phyloP scores from a whole-genome alignment of 2,888 invertebrate species.

The Harmothoe impar region DNA sequence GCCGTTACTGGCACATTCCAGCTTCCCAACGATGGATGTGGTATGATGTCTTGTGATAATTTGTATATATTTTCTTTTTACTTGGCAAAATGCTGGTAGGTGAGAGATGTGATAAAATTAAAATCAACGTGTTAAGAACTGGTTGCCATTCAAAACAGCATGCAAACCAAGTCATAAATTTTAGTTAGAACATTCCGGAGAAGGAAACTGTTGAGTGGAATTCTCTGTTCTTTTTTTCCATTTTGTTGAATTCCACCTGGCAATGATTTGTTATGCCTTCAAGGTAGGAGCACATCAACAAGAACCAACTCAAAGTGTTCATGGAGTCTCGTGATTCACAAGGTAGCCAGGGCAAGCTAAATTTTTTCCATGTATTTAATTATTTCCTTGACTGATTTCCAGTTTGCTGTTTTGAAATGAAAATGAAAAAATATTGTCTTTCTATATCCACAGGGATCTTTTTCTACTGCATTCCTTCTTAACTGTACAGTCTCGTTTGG shows the following conservation, averaged over 20 bases:
- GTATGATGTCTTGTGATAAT: constrained; percentile 46
- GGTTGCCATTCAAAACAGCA: constrained; percentile 59
- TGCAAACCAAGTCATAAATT: constrained; percentile 55
- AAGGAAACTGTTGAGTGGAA: constrained; percentile 25
- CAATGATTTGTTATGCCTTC: not conserved
- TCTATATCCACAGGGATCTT: constrained; percentile 21
- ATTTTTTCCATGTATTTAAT: not conserved
- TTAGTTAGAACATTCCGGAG: constrained; percentile 38
- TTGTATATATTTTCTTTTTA: constrained; percentile 19
- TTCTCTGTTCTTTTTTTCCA: not conserved
- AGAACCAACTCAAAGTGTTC: constrained; percentile 3
- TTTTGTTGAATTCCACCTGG: not conserved
- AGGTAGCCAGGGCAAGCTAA: not conserved
- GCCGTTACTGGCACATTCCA: constrained; percentile 16
- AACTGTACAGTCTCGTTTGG: constrained; percentile 34
- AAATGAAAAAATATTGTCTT: constrained; percentile 43
- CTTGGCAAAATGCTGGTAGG: constrained; percentile 35
- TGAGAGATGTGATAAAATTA: constrained; percentile 59
- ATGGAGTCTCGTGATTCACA: not conserved
- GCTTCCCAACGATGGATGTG: constrained; percentile 40
- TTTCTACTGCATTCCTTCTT: constrained; percentile 58
- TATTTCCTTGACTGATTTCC: constrained; percentile 14
- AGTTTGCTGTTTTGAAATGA: constrained; percentile 51
- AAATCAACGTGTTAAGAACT: constrained; percentile 59
- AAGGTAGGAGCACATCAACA: not conserved